Base-by-base conservation (phyloP, 2,888 invertebrate genomes). In the Plutella xylostella region DNA sequence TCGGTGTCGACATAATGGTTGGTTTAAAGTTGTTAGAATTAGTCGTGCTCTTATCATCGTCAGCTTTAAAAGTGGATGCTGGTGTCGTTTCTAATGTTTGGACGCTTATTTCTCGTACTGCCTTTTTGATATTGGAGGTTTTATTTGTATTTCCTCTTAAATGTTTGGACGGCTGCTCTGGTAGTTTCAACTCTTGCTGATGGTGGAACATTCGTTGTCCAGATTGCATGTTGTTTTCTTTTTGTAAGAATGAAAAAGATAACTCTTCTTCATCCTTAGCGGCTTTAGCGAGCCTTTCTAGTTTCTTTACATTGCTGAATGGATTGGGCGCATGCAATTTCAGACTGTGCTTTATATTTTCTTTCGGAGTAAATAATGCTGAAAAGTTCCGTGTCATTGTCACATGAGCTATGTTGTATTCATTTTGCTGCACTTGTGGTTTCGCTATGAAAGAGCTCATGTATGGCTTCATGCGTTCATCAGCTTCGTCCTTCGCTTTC, bases 1-100 rank as follows among this genome's bases (percentile, higher is more conserved):
- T 69, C n/a, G 74, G 76, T 11, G 76, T 76, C 0, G 76, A 76
- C 20, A 57, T 54, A 53, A 65, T 61, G 34, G 48, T 55, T 25
- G 75, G 75, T 21, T 55, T 56, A 51, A 76, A 76, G 42, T 63
- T 50, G 42, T 49, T 47, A 9, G 52, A 46, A 17, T 46, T 44
- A 15, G 48, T 50, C 34, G 42, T n/a, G 20, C 19, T 20, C 31
- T 19, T 42, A 1, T 42, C 41, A 18, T 41, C 28, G 9, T 40
- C 31, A 42, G 31, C 31, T 18, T 18, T 30, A n/a, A 19, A 25
- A 15, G 25, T 7, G n/a, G 25, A 30, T 42, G 19, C 14, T 20
- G 30, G 12, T 31, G 42, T 42, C 9, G 31, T n/a, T 18, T 19
- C 42, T 7, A 31, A 19, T n/a, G 42, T 31, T 31, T 42, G 42